phyloP scores from a whole-genome alignment of 2,888 invertebrate genomes.

The Chirona hameri region DNA sequence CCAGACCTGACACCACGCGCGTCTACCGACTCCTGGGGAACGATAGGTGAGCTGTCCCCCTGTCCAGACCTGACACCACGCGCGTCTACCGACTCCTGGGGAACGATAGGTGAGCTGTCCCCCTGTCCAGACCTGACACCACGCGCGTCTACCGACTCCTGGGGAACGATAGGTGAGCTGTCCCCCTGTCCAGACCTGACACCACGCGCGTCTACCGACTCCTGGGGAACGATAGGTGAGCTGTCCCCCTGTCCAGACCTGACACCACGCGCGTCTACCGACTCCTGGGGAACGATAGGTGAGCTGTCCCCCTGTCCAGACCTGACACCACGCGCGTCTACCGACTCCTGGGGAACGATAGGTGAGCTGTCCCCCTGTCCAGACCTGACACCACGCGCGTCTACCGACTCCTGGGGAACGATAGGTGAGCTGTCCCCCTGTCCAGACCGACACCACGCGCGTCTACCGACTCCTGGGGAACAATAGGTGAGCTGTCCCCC shows the following conservation, averaged over 20 bases:
- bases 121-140: neutral
- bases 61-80: neutral
- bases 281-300: slow-evolving; percentile 67
- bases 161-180: no score
- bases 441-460: neutral
- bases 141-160: neutral
- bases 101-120: slow-evolving; percentile 67
- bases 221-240: slow-evolving; percentile 88
- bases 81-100: no score
- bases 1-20: slow-evolving; percentile 83
- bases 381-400: slow-evolving; percentile 84
- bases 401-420: slow-evolving; percentile 88
- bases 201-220: slow-evolving; percentile 83
- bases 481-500: slow-evolving; percentile 67
- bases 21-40: slow-evolving; percentile 88
- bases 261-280: neutral
- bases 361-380: no score
- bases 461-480: no score
- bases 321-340: neutral
- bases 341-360: no score
- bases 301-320: neutral
- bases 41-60: slow-evolving; percentile 67
- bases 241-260: neutral
- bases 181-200: no score
- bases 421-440: slow-evolving; percentile 64